Percentiles rank a stretch among this genome's conserved stretches.
These are phyloP conservation scores for Ibycter americanus DNA, from an alignment of 2,797 vertebrate species.

Conservation along the genomic window DNA sequence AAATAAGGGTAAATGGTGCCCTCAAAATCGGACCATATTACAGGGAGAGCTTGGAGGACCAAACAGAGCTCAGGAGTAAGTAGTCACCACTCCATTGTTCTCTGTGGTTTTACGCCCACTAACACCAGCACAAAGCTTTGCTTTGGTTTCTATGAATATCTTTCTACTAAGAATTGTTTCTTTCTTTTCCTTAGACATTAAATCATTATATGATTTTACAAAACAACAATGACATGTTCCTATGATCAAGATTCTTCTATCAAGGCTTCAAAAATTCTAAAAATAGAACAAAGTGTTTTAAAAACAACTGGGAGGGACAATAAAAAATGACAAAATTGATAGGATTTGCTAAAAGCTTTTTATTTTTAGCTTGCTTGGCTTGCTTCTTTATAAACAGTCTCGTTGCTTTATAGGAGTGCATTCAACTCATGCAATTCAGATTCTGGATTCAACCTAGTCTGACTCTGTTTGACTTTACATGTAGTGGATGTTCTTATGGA, in stretches of 20 bases:
- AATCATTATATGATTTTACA: slow-evolving; percentile 28
- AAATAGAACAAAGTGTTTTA: slow-evolving; percentile 13
- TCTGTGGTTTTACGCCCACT: neutral
- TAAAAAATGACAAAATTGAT: neutral
- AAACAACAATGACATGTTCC: slow-evolving; percentile 20
- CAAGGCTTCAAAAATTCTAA: neutral
- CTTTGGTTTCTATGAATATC: slow-evolving; percentile 59
- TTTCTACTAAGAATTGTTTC: slow-evolving; percentile 57
- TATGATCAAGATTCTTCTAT: slow-evolving; percentile 20
- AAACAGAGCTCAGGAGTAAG: neutral
- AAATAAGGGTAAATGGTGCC: neutral
- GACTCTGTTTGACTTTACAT: neutral
- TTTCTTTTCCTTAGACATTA: slow-evolving; percentile 47
- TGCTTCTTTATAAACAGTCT: neutral
- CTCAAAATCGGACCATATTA: neutral
- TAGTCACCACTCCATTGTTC: neutral
- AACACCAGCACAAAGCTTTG: slow-evolving; percentile 7
- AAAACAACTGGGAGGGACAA: slow-evolving; percentile 32
- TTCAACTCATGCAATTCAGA: neutral
- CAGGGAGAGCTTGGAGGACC: neutral
- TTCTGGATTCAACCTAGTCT: neutral
- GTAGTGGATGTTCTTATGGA: neutral
- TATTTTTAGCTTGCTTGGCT: slow-evolving; percentile 24
- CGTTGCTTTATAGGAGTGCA: neutral
- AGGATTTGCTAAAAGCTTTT: neutral